Percentiles rank a stretch among this genome's conserved stretches.
phyloP scores from a whole-genome alignment of 2,113 vertebrate species.

The Syrmaticus mikado region DNA sequence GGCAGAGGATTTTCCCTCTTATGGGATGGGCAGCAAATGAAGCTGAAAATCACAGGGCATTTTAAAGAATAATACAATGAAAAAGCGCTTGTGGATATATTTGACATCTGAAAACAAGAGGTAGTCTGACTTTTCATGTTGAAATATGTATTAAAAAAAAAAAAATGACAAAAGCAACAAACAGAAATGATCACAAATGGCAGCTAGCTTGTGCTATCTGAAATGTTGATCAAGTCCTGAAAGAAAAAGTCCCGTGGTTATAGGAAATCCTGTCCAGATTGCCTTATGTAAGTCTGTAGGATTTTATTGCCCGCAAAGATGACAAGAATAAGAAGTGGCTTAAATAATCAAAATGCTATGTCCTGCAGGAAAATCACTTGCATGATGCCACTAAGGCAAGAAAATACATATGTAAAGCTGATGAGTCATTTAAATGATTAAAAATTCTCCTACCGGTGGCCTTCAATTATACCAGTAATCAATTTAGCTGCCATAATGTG shows the following conservation, averaged over 20 bases:
- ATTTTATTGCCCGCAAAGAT: background rate
- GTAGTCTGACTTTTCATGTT: background rate
- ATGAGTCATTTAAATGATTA: constrained; percentile 36
- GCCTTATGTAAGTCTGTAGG: background rate
- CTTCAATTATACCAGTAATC: constrained; percentile 54
- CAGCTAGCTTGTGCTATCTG: background rate
- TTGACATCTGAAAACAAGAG: background rate
- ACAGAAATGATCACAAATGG: background rate
- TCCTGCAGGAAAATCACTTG: background rate
- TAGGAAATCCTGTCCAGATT: background rate
- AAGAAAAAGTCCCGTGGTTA: background rate
- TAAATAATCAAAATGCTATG: background rate
- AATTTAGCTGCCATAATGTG: constrained; percentile 36
- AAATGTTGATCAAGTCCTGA: background rate
- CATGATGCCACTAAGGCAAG: background rate
- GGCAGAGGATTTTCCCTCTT: background rate
- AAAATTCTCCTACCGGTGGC: background rate
- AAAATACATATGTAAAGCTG: background rate
- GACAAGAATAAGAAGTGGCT: background rate
- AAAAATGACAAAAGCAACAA: background rate
- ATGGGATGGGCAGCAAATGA: background rate
- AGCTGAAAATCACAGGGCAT: background rate
- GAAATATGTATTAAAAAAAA: background rate
- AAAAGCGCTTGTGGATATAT: background rate
- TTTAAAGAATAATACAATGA: background rate